Base-by-base conservation (phyloP, 1,140 invertebrate species). In the Varroa destructor region DNA sequence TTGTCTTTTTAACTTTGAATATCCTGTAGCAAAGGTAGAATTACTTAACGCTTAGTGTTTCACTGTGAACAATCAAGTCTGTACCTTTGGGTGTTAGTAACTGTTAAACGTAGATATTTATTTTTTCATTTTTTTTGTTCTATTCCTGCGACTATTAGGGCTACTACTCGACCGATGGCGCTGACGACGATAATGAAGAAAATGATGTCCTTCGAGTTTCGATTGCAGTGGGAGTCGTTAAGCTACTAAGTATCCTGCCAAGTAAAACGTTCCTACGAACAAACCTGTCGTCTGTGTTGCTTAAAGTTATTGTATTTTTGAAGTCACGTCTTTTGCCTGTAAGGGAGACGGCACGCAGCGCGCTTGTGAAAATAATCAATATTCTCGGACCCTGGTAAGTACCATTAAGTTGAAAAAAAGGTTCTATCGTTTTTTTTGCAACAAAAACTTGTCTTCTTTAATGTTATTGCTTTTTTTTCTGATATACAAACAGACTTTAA, bases 161-260 rank as follows among this genome's bases (percentile, higher is more conserved):
- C 37, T 61, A 55, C 37, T 74, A 74, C 54, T 82, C 88, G 79
- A 87, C 87, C 0, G 86, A 86, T 71, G 85, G 87, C 73, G 91
- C 84, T 43, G 76, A 75, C 37, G 87, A 86, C 57, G 91, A 94
- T 78, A 94, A 94, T 46, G 84, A 85, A 73, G 91, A 96, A 76
- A 88, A 93, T 74, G 92, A 97, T 77, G 87, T 97, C 74, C 80
- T 91, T 72, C 83, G 90, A 72, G 88, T 97, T 10, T 93, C 95
- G 0, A 87, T 98, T 74, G 91, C 92, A 0, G 79, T 97, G 55
- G 92, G 94, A 0, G 83, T 95, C 74, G 89, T 97, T 0, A 96
- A 96, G 78, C 77, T 99, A 37, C 78, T 99, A 10, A 90, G 96
- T 76, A 87, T 88, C 75, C 81, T 98, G 55, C 93, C 94, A 0